Evolutionary conservation across 1,140 invertebrate genomes (phyloP), one percentile per base, ranked within the genome.

Genomic region (Mactra quadrangularis): DNA sequence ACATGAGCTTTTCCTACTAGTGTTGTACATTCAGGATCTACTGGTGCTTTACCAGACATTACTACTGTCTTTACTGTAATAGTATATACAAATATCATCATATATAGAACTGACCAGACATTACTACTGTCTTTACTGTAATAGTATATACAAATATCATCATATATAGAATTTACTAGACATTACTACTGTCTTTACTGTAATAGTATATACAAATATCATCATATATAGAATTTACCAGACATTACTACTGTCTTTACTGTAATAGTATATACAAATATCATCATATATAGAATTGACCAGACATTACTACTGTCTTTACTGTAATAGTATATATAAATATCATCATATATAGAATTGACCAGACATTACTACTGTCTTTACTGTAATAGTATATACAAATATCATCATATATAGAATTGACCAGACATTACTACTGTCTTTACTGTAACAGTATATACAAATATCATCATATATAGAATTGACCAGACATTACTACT

Each of bases 21-120:
- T 4, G 77, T 74, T 41, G 85, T 85, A 84, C 94, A 94, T 81
- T 93, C 91, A 13, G 88, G 77, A 87, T 94, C 94, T 0, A 94
- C 94, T 6, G 94, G 93, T 22, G 93, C 93, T 79, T 89, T 88
- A 4, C 93, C 92, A 86, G 91, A 93, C 66, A 92, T 72, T 0
- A 93, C 86, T 11, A 94, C 83, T 15, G 91, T 92, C 38, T 87
- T 87, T 11, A 91, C 91, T 91, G 82, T n/a, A 87, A 82, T 75
- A 38, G 72, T 29, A 84, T 33, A 31, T 31, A 1, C 50, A 11
- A 47, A 47, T 11, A 47, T 33, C 50, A 25, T 0, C 25, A 0
- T 27, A 35, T n/a, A n/a, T n/a, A n/a, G n/a, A n/a, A n/a, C n/a
- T n/a, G n/a, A 4, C 93, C 92, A 86, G 91, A 93, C 66, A 92